Percentiles rank a stretch among this genome's conserved stretches.
These are phyloP conservation scores for Meloidogyne floridensis DNA, from an alignment of 1,140 invertebrate species.

Conservation along the genomic window DNA sequence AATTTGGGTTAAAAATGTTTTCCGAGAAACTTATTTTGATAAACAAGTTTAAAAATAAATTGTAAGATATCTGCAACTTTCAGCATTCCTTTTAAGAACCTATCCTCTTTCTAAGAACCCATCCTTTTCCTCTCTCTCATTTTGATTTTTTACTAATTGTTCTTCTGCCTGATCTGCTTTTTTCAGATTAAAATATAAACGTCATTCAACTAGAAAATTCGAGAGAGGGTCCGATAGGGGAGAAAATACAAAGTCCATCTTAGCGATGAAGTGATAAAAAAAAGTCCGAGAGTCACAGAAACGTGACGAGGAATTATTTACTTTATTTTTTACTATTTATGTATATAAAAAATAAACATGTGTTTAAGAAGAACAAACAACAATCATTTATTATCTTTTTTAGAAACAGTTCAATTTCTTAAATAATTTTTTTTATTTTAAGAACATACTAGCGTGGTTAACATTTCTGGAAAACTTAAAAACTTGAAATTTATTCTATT, in stretches of 20 bases:
- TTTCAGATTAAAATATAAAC: not conserved
- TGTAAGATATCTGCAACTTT: no score
- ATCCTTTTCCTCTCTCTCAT: no score
- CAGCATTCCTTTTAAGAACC: no score
- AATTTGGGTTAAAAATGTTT: not conserved
- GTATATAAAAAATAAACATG: not conserved
- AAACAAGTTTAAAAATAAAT: not conserved
- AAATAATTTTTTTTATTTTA: no score
- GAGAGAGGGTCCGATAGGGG: not conserved
- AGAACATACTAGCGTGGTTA: no score
- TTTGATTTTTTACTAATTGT: not conserved
- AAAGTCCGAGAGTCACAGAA: not conserved
- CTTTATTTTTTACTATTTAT: not conserved
- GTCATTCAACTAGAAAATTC: not conserved
- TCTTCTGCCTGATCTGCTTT: not conserved
- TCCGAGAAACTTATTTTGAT: not conserved
- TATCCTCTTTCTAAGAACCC: no score
- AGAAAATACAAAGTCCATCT: conserved; percentile 4
- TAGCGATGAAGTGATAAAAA: not conserved
- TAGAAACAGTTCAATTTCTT: no score
- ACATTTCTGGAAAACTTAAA: not conserved
- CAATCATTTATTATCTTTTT: not conserved
- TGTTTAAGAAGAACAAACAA: conserved; percentile 5
- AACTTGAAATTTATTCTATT: no score
- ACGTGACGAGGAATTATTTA: not conserved